phyloP scores from a whole-genome alignment of 2,888 invertebrate genomes.

The Parelbella ahira region DNA sequence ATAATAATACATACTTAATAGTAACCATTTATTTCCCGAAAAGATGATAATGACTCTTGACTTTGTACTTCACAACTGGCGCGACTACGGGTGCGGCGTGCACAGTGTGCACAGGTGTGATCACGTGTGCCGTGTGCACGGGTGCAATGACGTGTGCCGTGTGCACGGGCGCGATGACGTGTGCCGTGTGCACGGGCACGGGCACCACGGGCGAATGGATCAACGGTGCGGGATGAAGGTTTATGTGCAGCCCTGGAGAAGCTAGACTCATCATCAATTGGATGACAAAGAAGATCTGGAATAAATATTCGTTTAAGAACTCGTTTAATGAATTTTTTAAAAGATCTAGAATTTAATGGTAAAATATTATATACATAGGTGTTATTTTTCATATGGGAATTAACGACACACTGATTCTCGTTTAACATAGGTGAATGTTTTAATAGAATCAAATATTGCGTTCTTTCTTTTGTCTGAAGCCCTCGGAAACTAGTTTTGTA shows the following conservation, averaged over 20 bases:
- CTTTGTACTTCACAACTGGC: slow-evolving; percentile 42
- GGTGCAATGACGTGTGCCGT: slow-evolving; percentile 28
- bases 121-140: slow-evolving; percentile 33
- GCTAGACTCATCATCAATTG: not conserved
- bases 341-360: no score
- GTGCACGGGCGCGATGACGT: slow-evolving; percentile 7
- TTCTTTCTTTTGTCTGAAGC: no score
- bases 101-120: slow-evolving; percentile 32
- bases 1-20: no score
- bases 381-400: no score
- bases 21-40: slow-evolving; percentile 39
- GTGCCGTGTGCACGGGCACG: slow-evolving; percentile 34
- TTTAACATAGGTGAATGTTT: no score
- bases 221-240: slow-evolving; percentile 11
- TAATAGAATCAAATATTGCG: no score
- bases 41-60: slow-evolving; percentile 45
- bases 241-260: slow-evolving; percentile 9
- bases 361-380: no score
- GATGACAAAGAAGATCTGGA: slow-evolving; percentile 5
- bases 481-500: no score
- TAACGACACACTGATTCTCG: no score
- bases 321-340: no score
- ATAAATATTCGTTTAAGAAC: no score
- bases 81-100: slow-evolving; percentile 24
- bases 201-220: not conserved